A percentile compares a stretch with the other conserved stretches of the same genome.
Evolutionary conservation across 2,797 vertebrate genomes (phyloP).

Genomic region (Acomys russatus): DNA sequence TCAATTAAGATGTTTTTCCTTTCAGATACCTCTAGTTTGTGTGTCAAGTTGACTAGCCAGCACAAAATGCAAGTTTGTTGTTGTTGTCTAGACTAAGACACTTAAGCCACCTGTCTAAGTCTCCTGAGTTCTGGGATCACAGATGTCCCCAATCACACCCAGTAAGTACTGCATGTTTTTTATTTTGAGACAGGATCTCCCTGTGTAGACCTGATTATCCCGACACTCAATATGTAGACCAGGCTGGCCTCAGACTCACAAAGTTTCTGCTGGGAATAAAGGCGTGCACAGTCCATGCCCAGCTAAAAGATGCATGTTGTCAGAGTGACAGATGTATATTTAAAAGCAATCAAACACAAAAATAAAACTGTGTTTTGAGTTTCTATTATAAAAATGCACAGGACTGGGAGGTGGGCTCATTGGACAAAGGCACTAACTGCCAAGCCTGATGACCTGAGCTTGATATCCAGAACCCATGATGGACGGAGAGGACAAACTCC

Average conservation of each 20-base stretch:
- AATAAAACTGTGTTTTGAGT: not conserved
- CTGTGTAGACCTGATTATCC: not conserved
- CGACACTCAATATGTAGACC: not conserved
- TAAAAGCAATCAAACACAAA: not conserved
- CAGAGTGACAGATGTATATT: not conserved
- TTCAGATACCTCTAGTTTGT: not conserved
- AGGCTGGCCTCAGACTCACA: not conserved
- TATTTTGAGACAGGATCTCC: not conserved
- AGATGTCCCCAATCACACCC: not conserved
- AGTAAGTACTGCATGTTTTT: not conserved
- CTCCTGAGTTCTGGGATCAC: not conserved
- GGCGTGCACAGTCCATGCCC: not conserved
- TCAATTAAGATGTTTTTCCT: not conserved
- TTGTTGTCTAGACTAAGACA: not conserved
- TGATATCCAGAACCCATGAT: not conserved
- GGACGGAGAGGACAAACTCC: not conserved
- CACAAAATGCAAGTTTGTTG: too few relatives aligned
- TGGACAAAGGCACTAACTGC: not conserved
- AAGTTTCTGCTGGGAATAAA: not conserved
- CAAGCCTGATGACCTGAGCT: not conserved
- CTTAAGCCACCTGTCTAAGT: not conserved
- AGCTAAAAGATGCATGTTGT: not conserved
- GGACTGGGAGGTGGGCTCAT: not conserved
- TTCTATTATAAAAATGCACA: conserved; percentile 8
- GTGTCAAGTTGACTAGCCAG: not conserved